Conservation (phyloP, 2,113 vertebrate genomes). For the Menidia beryllina region DNA sequence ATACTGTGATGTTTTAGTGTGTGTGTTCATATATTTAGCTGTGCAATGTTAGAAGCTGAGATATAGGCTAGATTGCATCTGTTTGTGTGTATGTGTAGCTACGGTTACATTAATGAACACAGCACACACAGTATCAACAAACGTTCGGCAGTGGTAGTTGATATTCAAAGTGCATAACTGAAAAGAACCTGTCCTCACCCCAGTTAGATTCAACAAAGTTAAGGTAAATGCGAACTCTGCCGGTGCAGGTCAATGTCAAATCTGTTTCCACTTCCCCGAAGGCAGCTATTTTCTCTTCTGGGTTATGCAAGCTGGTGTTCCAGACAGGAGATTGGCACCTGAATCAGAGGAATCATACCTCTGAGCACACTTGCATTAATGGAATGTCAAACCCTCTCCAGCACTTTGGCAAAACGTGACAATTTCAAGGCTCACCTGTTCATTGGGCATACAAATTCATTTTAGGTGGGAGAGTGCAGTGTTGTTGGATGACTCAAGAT, state of each 20-base stretch:
- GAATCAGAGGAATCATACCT: conserved; percentile 71
- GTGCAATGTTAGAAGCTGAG: conserved; percentile 14
- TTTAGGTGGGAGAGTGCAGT: conserved; percentile 54
- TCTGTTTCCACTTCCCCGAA: conserved; percentile 41
- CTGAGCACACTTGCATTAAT: conserved; percentile 66
- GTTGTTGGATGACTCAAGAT: conserved; percentile 69
- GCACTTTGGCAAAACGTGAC: conserved; percentile 53
- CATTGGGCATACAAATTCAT: conserved; percentile 66
- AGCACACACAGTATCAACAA: conserved; percentile 20
- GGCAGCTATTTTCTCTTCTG: conserved; percentile 50
- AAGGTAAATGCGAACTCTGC: conserved; percentile 56
- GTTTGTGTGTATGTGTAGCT: conserved; percentile 3
- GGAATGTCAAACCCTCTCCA: conserved; percentile 68
- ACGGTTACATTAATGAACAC: conserved; percentile 2
- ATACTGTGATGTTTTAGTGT: conserved; percentile 26
- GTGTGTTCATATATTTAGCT: conserved; percentile 40
- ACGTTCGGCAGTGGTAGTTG: conserved; percentile 39
- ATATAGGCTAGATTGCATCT: conserved; percentile 10
- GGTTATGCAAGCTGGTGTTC: conserved; percentile 48
- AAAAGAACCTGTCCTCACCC: conserved; percentile 47
- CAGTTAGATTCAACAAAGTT: conserved; percentile 63
- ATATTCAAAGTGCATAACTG: conserved; percentile 54
- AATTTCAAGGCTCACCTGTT: conserved; percentile 68
- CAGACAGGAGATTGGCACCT: conserved; percentile 69
- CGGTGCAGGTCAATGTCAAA: conserved; percentile 61